phyloP scores from a whole-genome alignment of 2,797 vertebrate species.

The Channa striata region DNA sequence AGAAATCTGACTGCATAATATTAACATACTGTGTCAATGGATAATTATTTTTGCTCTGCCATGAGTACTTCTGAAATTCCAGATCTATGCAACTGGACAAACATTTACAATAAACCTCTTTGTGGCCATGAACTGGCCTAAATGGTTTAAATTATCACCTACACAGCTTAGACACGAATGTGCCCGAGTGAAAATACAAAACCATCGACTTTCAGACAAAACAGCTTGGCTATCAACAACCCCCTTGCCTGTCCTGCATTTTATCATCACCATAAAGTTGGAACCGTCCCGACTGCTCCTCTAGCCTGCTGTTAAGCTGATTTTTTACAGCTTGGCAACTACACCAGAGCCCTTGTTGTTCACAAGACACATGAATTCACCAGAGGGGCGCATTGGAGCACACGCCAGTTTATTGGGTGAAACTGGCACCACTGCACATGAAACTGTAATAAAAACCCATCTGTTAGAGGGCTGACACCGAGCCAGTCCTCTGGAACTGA shows the following conservation, averaged over 20 bases:
- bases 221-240: slow-evolving; percentile 35
- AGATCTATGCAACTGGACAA: background rate
- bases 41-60: background rate
- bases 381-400: slow-evolving; percentile 50
- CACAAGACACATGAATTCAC: slow-evolving; percentile 68
- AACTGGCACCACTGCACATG: slow-evolving; percentile 70
- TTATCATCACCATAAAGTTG: slow-evolving; percentile 59
- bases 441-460: slow-evolving; percentile 82
- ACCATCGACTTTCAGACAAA: slow-evolving; percentile 32
- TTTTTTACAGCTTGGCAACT: slow-evolving; percentile 59
- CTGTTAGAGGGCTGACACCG: slow-evolving; percentile 69
- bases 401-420: slow-evolving; percentile 72
- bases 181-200: slow-evolving; percentile 31
- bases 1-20: background rate
- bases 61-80: background rate
- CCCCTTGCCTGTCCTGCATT: slow-evolving; percentile 30
- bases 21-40: too few species aligned
- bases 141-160: background rate
- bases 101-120: background rate
- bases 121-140: slow-evolving; percentile 6
- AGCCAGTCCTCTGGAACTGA: slow-evolving; percentile 54
- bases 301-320: slow-evolving; percentile 49
- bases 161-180: slow-evolving; percentile 15
- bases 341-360: slow-evolving; percentile 66
- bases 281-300: slow-evolving; percentile 27